phyloP scores from a whole-genome alignment of 2,113 vertebrate genomes.

The Bagarius yarrelli region DNA sequence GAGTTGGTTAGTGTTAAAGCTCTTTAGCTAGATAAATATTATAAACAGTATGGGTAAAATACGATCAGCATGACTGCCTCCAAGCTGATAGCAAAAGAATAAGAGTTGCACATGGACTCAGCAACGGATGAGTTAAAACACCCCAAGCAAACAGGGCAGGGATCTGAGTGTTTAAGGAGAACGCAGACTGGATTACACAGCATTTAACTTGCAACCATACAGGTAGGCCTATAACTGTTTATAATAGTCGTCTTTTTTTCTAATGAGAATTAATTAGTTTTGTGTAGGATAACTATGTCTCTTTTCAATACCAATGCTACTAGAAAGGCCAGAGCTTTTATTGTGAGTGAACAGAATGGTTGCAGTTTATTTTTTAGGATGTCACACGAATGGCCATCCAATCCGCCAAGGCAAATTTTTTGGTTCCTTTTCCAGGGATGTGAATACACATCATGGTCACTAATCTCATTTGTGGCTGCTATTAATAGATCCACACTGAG shows the following conservation, averaged over 20 bases:
- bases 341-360: not conserved
- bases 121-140: slow-evolving; percentile 16
- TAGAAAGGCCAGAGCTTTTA: not conserved
- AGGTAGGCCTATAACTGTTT: slow-evolving; percentile 19
- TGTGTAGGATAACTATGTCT: not conserved
- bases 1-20: slow-evolving; percentile 21
- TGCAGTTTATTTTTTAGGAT: not conserved
- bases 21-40: not conserved
- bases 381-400: not conserved
- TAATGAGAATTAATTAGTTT: not conserved
- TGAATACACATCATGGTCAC: slow-evolving; percentile 71
- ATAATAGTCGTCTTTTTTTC: not conserved
- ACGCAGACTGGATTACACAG: not conserved
- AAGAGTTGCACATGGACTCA: not conserved
- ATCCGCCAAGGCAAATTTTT: slow-evolving; percentile 1
- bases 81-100: not conserved
- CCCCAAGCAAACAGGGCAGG: not conserved
- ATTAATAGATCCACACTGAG: slow-evolving; percentile 65
- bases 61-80: slow-evolving; percentile 34
- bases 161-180: not conserved
- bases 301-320: not conserved
- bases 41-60: not conserved
- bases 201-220: not conserved
- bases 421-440: slow-evolving; percentile 67
- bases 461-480: slow-evolving; percentile 60